A percentile compares a stretch with the other conserved stretches of the same genome.
Evolutionary conservation across 2,113 vertebrate species (phyloP).

Genomic region (Callipepla californica): DNA sequence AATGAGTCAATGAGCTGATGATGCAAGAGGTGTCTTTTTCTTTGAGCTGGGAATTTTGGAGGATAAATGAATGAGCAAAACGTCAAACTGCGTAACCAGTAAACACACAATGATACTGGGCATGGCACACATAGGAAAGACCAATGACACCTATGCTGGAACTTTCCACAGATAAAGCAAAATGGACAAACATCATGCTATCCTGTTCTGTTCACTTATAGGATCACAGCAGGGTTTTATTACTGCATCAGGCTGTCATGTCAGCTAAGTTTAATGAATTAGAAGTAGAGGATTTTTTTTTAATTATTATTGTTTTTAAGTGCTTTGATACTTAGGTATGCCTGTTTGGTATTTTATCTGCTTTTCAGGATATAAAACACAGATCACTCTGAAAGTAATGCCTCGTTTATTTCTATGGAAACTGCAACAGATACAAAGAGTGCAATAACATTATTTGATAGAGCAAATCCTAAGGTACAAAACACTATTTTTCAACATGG

Average conservation of each 20-base stretch:
- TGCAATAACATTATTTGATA: too few relatives aligned
- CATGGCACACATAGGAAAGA: not conserved
- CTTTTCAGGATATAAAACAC: not conserved
- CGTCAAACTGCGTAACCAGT: not conserved
- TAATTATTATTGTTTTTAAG: not conserved
- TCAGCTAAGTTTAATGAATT: not conserved
- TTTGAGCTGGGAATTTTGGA: constrained; percentile 10
- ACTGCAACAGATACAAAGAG: too few relatives aligned
- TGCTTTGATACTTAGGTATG: not conserved
- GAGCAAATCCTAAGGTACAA: too few relatives aligned
- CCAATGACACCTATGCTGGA: not conserved
- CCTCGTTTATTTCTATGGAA: too few relatives aligned
- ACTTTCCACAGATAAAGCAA: not conserved
- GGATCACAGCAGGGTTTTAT: not conserved
- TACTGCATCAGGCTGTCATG: not conserved
- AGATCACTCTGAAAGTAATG: too few relatives aligned
- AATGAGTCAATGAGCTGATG: constrained; percentile 17
- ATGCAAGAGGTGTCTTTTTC: constrained; percentile 4
- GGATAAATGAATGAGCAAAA: not conserved
- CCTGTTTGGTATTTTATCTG: not conserved
- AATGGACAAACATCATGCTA: not conserved
- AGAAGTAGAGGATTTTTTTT: not conserved
- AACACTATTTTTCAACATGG: too few relatives aligned
- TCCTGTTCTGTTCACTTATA: not conserved
- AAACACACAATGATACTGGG: not conserved